A percentile compares a stretch with the other conserved stretches of the same genome.
These are phyloP conservation scores for Acromyrmex charruanus DNA, from an alignment of 1,140 invertebrate genomes.

Conservation along the genomic window DNA sequence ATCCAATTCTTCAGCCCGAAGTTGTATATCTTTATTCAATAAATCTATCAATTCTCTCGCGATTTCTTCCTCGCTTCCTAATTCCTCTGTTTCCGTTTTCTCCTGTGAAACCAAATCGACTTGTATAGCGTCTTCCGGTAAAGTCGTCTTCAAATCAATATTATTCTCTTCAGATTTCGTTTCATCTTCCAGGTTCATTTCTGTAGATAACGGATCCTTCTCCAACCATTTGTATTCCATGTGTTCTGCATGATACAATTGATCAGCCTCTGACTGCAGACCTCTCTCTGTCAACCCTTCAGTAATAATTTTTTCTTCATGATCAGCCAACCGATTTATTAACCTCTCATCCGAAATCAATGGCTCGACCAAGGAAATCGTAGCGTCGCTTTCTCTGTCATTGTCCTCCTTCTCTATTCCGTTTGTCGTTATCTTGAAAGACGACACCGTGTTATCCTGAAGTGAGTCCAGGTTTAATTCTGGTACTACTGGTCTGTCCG, in stretches of 20 bases:
- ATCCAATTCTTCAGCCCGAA: neutral
- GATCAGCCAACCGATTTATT: neutral
- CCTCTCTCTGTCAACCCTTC: neutral
- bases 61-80: constrained; percentile 56
- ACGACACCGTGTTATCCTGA: constrained; percentile 82
- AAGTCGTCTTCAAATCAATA: neutral
- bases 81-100: neutral
- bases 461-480: constrained; percentile 83
- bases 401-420: constrained; percentile 38
- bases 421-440: constrained; percentile 72
- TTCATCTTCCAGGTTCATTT: constrained; percentile 22
- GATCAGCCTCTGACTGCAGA: constrained; percentile 32
- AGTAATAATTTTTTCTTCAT: neutral
- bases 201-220: neutral
- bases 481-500: constrained; percentile 77
- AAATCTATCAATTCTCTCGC: constrained; percentile 52
- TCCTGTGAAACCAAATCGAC: neutral
- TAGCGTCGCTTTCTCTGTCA: constrained; percentile 64
- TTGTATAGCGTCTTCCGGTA: neutral
- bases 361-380: constrained; percentile 60
- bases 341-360: constrained; percentile 55
- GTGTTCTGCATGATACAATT: constrained; percentile 41
- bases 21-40: constrained; percentile 26
- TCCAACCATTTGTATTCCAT: constrained; percentile 15
- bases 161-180: neutral